Percentiles rank a stretch among this genome's conserved stretches.
Evolutionary conservation across 2,797 vertebrate species (phyloP).

Genomic region (Sphenopsis melanotis): DNA sequence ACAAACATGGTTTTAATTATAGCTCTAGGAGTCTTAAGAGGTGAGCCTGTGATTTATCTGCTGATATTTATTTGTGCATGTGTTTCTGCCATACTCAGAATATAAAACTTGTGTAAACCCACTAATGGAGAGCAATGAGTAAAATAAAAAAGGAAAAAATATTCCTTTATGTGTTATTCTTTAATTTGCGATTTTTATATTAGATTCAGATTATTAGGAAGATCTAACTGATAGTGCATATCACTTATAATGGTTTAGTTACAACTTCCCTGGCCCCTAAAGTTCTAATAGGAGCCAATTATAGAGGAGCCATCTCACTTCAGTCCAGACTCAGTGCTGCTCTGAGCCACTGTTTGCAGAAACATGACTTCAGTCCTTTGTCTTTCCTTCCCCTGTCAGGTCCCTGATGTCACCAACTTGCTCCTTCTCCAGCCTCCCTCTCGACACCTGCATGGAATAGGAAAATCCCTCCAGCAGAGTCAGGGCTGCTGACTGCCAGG

Average conservation of each 20-base stretch:
- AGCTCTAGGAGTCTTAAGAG: background rate
- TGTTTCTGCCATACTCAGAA: background rate
- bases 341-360: background rate
- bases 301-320: background rate
- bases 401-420: background rate
- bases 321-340: background rate
- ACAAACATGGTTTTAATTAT: background rate
- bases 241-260: background rate
- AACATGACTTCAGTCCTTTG: background rate
- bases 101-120: background rate
- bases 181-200: background rate
- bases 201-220: background rate
- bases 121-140: background rate
- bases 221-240: background rate
- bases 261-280: background rate
- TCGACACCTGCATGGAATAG: rapidly evolving
- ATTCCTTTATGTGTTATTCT: background rate
- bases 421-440: background rate
- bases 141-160: background rate
- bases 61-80: background rate
- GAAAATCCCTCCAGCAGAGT: background rate
- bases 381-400: background rate
- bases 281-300: background rate
- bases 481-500: background rate
- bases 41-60: background rate